Conservation (phyloP, 2,888 invertebrate genomes). For the Tiliacea aurago region DNA sequence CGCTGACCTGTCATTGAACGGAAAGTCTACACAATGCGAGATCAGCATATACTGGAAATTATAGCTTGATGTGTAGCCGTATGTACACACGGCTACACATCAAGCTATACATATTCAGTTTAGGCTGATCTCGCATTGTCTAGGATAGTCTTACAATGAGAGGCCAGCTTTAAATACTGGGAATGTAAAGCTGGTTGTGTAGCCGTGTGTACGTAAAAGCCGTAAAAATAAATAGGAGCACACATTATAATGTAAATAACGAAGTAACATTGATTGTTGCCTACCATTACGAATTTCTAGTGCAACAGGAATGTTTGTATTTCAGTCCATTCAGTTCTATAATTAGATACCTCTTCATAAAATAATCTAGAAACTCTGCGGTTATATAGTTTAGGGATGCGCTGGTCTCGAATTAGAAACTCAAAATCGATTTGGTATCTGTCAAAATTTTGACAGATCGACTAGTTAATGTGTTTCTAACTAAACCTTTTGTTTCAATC, state of each 20-base stretch:
- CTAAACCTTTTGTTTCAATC: constrained; percentile 50
- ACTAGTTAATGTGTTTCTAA: constrained; percentile 40
- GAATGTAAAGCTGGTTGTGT: no score
- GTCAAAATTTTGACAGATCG: constrained; percentile 58
- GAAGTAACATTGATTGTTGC: constrained; percentile 22
- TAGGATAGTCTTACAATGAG: no score
- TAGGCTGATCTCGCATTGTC: no score
- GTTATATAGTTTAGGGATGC: constrained; percentile 20
- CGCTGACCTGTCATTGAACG: no score
- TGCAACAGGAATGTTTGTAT: constrained; percentile 49
- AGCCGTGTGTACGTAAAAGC: no score
- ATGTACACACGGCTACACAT: no score
- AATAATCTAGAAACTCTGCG: constrained; percentile 44
- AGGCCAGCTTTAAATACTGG: no score
- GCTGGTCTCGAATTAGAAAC: constrained; percentile 11
- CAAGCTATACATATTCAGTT: no score
- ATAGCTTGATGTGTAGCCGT: no score
- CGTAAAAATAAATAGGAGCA: constrained; percentile 48
- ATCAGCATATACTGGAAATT: no score
- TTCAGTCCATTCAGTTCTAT: constrained; percentile 61
- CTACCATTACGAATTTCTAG: constrained; percentile 43
- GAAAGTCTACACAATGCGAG: no score
- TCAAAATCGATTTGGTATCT: constrained; percentile 36
- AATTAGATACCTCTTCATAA: constrained; percentile 48
- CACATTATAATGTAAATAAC: constrained; percentile 33